Evolutionary conservation across 2,888 invertebrate species (phyloP), one percentile per base, ranked within the genome.

Genomic region (Macrophya alboannulata): DNA sequence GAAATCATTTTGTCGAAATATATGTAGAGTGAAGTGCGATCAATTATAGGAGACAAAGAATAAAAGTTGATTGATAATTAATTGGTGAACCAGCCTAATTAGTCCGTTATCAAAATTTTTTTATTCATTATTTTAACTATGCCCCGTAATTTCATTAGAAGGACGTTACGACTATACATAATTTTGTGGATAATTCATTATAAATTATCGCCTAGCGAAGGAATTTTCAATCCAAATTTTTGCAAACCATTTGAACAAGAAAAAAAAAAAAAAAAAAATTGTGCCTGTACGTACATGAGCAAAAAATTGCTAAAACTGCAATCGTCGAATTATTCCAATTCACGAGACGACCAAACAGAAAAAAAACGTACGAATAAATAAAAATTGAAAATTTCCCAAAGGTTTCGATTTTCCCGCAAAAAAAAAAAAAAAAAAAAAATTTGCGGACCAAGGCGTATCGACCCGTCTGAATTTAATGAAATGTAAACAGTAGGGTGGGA

Each of bases 311-410:
- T 55, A 0, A n/a, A 55, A 55, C 10, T n/a, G 55, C 55, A 55
- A 17, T 55, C 55, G 55, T 55, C 55, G 62, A 62, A 25, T 62
- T 62, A 62, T 12, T 62, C 62, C 62, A 25, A 62, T 68, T 15
- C 31, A 17, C 68, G 68, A 37, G 37, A 37, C 68, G 17, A 68
- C 21, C 68, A 25, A 68, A 37, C 37, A 68, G 17, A 17, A 68
- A 68, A 55, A 55, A 55, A 17, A 1, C n/a, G 5, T n/a, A n/a
- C n/a, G n/a, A 55, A 55, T 17, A 55, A 55, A 55, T n/a, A 55
- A 55, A 68, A 68, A 37, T 37, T 37, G 17, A 6, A 12, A 37
- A 68, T 25, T 37, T 6, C 15, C 15, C 68, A 15, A 0, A 62
- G 68, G 37, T 68, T 68, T 17, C 4, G 68, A 17, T 37, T n/a